Percentiles rank a stretch among this genome's conserved stretches.
phyloP scores from a whole-genome alignment of 2,113 vertebrate genomes.

The Bostrychus sinensis region DNA sequence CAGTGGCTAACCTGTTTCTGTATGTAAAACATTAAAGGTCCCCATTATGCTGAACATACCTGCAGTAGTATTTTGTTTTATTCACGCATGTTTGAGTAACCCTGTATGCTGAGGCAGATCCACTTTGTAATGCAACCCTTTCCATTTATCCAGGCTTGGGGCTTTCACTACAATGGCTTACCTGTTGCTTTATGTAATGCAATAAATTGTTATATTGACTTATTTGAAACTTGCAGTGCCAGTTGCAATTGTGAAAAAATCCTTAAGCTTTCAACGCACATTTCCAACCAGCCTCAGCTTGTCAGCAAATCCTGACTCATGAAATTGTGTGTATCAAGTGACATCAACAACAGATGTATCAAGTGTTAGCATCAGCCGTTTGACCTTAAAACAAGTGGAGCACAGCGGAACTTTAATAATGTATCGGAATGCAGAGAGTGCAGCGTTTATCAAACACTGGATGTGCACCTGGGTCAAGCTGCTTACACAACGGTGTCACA shows the following conservation, averaged over 20 bases:
- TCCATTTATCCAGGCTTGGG: too few relatives aligned
- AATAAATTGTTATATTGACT: too few relatives aligned
- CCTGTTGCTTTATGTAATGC: too few relatives aligned
- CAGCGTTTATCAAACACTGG: conserved; percentile 49
- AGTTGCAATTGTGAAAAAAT: background rate
- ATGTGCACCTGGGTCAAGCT: conserved; percentile 60
- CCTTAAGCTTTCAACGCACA: background rate
- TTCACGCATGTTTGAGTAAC: too few relatives aligned
- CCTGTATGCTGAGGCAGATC: too few relatives aligned
- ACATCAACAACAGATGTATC: conserved; percentile 44
- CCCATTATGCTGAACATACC: too few relatives aligned
- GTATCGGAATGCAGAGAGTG: conserved; percentile 60
- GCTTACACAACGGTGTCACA: conserved; percentile 66
- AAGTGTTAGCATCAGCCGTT: conserved; percentile 25
- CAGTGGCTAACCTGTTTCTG: too few relatives aligned
- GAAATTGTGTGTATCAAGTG: conserved; percentile 31
- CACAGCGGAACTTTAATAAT: conserved; percentile 39
- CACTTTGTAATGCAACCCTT: too few relatives aligned
- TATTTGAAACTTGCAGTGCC: background rate
- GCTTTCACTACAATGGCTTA: too few relatives aligned
- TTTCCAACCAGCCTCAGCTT: conserved; percentile 37
- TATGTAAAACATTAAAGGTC: too few relatives aligned
- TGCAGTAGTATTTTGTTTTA: too few relatives aligned
- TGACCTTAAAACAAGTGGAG: conserved; percentile 30
- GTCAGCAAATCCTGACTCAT: conserved; percentile 28